Base-by-base conservation (phyloP, 2,797 vertebrate species). In the Schizopygopsis pylzovi region DNA sequence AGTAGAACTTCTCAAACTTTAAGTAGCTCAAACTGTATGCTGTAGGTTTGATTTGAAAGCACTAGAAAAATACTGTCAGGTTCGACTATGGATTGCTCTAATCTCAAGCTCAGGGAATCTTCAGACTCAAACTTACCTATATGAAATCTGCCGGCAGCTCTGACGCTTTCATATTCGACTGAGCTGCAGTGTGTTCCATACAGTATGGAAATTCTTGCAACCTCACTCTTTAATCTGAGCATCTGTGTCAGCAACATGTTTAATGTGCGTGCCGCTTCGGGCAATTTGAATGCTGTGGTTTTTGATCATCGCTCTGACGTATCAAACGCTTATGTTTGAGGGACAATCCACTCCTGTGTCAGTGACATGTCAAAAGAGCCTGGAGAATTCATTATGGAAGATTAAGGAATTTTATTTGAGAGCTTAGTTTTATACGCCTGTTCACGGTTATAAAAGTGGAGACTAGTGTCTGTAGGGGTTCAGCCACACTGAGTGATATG, bases 191-290 rank as follows among this genome's bases (percentile, higher is more conserved):
- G 75, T 52, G 71, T 65, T 41, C 25, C 39, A 45, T 71, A 39
- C 70, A 71, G 49, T 82, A 73, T 85, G 56, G 75, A 52, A 49
- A 84, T 75, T 75, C 33, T 43, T 67, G 71, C 63, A 61, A 65
- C 11, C 47, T 33, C 52, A n/a, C 61, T 78, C 71, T 81, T 76
- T 77, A 70, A 45, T 85, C 65, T 71, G 33, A 85, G 72, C 25
- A 2, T 15, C 72, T 85, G 84, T 85, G 84, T 85, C 77, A 80
- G 77, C 83, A 79, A 78, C 71, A 86, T 78, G 85, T 49, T 76
- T 76, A 28, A 86, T 75, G 33, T 77, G 15, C 4, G 37, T 56
- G 43, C 54, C 4, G 5, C 49, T 70, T 77, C 11, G 18, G 80
- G 78, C 45, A 68, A 43, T 77, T 49, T 73, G 20, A 80, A 85